Conservation (phyloP, 2,113 vertebrate genomes). For the Ellobius talpinus region DNA sequence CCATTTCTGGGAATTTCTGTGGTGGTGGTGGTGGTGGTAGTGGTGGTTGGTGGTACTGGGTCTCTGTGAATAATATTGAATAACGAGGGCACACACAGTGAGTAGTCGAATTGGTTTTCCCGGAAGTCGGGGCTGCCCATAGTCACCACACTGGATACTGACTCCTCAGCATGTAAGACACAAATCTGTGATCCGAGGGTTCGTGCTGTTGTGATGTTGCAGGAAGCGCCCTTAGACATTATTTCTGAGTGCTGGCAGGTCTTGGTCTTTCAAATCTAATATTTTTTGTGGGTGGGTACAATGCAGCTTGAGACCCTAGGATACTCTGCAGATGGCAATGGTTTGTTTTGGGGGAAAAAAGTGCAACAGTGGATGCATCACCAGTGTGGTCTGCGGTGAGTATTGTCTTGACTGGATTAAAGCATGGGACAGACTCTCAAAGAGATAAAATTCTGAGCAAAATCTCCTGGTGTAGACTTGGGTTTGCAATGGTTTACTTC, state of each 20-base stretch:
- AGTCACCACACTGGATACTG: not conserved
- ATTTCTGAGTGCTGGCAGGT: not conserved
- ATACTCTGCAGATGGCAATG: not conserved
- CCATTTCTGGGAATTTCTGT: not conserved
- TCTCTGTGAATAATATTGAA: not conserved
- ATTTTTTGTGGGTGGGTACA: not conserved
- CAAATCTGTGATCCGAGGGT: not conserved
- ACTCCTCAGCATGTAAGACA: not conserved
- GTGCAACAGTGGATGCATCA: not conserved
- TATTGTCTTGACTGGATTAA: not conserved
- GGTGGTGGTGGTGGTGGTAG: constrained; percentile 18
- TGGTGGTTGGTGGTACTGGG: not conserved
- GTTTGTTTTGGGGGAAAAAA: constrained; percentile 9
- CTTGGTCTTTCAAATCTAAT: not conserved
- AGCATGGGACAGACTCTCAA: not conserved
- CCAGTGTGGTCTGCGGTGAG: not conserved
- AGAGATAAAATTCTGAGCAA: not conserved
- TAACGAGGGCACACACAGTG: not conserved
- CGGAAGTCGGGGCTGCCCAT: not conserved
- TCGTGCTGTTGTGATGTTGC: not conserved
- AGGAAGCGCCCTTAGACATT: not conserved
- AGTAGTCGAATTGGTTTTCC: not conserved
- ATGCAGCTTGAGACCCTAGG: not conserved
- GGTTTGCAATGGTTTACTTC: constrained; percentile 16
- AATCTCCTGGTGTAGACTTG: not conserved